Evolutionary conservation across 2,888 invertebrate genomes (phyloP).

Genomic region (Malthinus flaveolus): DNA sequence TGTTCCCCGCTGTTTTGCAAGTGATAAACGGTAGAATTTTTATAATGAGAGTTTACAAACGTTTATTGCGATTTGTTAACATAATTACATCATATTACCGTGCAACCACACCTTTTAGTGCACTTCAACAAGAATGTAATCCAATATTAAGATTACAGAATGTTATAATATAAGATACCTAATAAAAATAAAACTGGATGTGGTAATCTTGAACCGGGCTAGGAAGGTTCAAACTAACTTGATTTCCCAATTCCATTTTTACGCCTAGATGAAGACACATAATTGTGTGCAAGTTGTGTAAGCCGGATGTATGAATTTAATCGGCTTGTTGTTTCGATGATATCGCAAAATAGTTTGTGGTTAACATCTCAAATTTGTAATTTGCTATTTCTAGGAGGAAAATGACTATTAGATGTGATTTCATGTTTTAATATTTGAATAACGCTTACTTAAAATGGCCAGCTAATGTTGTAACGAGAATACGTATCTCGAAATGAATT

Average conservation of each 20-base stretch:
- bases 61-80: slow-evolving; percentile 19
- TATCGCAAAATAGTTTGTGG: slow-evolving; percentile 19
- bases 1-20: background rate
- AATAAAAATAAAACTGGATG: slow-evolving; percentile 18
- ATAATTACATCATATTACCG: slow-evolving; percentile 23
- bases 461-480: slow-evolving; percentile 11
- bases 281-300: slow-evolving; percentile 13
- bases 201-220: slow-evolving; percentile 29
- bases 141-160: slow-evolving; percentile 28
- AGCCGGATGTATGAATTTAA: slow-evolving; percentile 25
- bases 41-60: background rate
- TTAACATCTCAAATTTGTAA: slow-evolving; percentile 18
- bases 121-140: slow-evolving; percentile 32
- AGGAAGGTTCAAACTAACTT: slow-evolving; percentile 21
- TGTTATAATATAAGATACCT: slow-evolving; percentile 14
- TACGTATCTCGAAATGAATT: slow-evolving; percentile 8
- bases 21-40: background rate
- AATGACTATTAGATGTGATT: slow-evolving; percentile 19
- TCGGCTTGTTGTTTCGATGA: slow-evolving; percentile 15
- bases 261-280: slow-evolving; percentile 21
- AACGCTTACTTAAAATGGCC: no score
- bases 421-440: slow-evolving; percentile 18
- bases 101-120: slow-evolving; percentile 28
- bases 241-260: slow-evolving; percentile 21
- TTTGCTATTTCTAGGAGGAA: slow-evolving; percentile 17